phyloP scores from a whole-genome alignment of 2,113 vertebrate species.

The Progne subis region DNA sequence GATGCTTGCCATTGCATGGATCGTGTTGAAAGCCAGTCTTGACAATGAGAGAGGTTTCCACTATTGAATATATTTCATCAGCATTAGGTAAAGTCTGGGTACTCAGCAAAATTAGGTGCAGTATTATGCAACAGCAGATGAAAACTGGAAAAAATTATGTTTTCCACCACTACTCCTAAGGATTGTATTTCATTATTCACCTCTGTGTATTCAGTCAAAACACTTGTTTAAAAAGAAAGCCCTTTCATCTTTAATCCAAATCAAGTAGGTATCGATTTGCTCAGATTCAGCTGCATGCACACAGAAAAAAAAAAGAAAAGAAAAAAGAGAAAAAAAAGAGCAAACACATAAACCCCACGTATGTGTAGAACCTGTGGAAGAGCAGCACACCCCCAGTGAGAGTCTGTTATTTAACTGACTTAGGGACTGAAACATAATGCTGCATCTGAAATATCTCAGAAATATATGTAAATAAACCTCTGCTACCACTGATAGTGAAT shows the following conservation, averaged over 20 bases:
- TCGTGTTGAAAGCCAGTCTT: constrained; percentile 48
- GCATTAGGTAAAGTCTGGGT: constrained; percentile 62
- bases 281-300: constrained; percentile 55
- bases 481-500: constrained; percentile 35
- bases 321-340: neutral
- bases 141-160: neutral
- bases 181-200: constrained; percentile 48
- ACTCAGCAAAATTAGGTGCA: constrained; percentile 47
- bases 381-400: neutral
- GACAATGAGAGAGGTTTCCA: constrained; percentile 41
- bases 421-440: constrained; percentile 2
- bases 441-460: constrained; percentile 42
- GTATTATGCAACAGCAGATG: constrained; percentile 45
- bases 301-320: neutral
- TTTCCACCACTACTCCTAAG: neutral
- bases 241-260: constrained; percentile 37
- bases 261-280: constrained; percentile 29
- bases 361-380: neutral
- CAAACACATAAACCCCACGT: neutral
- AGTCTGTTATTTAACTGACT: constrained; percentile 17
- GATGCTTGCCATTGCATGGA: constrained; percentile 66
- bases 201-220: constrained; percentile 1
- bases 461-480: constrained; percentile 55
- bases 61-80: constrained; percentile 46
- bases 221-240: neutral